phyloP scores from a whole-genome alignment of 2,888 invertebrate genomes.

The Acanthosepion lycidas region DNA sequence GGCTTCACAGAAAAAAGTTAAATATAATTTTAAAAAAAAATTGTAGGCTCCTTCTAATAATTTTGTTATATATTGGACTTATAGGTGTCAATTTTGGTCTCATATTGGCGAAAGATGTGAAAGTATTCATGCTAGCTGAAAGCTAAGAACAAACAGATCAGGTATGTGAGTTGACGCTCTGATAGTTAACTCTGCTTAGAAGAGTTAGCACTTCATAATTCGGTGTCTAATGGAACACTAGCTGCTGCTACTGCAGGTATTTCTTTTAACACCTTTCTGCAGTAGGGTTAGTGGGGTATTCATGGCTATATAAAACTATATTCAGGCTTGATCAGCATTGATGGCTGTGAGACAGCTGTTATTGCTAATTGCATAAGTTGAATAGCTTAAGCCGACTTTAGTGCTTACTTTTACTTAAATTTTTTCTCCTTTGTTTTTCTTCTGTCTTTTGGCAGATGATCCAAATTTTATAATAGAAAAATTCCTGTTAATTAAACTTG shows the following conservation, averaged over 20 bases:
- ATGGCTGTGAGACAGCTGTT: background rate
- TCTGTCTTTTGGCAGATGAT: background rate
- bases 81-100: conserved; percentile 46
- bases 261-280: conserved; percentile 21
- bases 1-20: conserved; percentile 10
- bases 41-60: conserved; percentile 36
- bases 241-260: conserved; percentile 20
- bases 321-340: background rate
- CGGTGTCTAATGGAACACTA: background rate
- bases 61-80: conserved; percentile 47
- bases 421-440: background rate
- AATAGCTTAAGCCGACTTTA: background rate
- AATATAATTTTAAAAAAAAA: background rate
- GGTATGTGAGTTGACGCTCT: conserved; percentile 43
- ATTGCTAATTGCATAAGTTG: conserved; percentile 9
- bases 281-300: background rate
- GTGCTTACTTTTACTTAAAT: background rate
- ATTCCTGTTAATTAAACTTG: background rate
- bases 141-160: conserved; percentile 42
- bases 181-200: conserved; percentile 33
- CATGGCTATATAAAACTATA: background rate
- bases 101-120: conserved; percentile 44
- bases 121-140: conserved; percentile 46
- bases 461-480: background rate
- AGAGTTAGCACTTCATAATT: conserved; percentile 23